Evolutionary conservation across 53 echinoderm and acorn worm species (phyloP), one percentile per base, ranked within the genome.

Genomic region (Astropecten irregularis): DNA sequence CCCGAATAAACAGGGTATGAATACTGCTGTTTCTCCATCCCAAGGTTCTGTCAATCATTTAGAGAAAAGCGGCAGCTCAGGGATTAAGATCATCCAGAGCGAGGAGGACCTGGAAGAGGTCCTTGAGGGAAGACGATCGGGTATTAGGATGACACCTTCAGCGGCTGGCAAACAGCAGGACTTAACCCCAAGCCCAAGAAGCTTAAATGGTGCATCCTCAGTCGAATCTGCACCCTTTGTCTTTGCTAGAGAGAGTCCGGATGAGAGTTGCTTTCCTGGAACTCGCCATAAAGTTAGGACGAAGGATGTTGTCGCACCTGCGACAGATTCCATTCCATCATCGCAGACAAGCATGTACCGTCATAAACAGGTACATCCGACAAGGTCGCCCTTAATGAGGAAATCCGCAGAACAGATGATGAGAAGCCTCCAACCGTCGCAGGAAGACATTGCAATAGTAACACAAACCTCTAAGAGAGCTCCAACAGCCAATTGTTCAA

Each of bases 101-200:
- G 79, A 79, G 23, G 63, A 79, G 33, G 79, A 79, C 30, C 49
- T 79, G 19, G 79, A 79, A 9, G 79, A 79, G 6, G 79, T 61
- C 46, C 63, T 79, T 1, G 79, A 79, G 56, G 79, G 61, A 42
- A 79, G 79, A 4, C 47, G 30, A 29, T 44, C 21, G 20, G 31
- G 3, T 47, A 44, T 79, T 22, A 36, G 47, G 32, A 33, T 20
- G 32, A 22, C 63, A 27, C 35, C 76, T 18, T 58, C 76, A 16
- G 61, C 40, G 1, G 47, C n/a, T n/a, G 18, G 28, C 8, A 79
- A 62, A 44, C 79, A 46, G 28, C 61, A 32, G 62, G 79, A 79
- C 21, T 47, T 62, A 16, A 46, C 59, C 9, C 52, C 35, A 52
- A 73, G 55, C 50, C 44, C 46, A 9, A 77, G 77, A 44, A 62